Evolutionary conservation across 2,888 invertebrate species (phyloP).

Genomic region (Saturnia japonica): DNA sequence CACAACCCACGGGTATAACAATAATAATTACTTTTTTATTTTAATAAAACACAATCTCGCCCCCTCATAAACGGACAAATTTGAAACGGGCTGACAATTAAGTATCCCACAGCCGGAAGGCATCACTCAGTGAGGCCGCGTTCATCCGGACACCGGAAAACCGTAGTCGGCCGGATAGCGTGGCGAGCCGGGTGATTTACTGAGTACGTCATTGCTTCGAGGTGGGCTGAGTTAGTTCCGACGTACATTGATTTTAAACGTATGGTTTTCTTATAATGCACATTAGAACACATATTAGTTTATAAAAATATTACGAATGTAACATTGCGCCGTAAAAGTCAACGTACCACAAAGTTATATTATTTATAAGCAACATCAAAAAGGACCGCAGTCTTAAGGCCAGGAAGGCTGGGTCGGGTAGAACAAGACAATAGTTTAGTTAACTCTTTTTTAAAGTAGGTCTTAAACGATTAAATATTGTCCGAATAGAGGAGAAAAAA

Average conservation of each 20-base stretch:
- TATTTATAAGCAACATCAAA: too few species aligned
- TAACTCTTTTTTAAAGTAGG: too few species aligned
- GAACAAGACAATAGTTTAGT: too few species aligned
- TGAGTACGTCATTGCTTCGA: slow-evolving; percentile 33
- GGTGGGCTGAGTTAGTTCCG: slow-evolving; percentile 8
- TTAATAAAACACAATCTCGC: slow-evolving; percentile 2
- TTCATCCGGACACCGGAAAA: slow-evolving; percentile 43
- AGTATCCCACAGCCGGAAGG: slow-evolving; percentile 44
- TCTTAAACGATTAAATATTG: too few species aligned
- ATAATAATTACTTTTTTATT: background rate
- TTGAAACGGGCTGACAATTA: slow-evolving; percentile 49
- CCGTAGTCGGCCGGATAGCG: slow-evolving; percentile 41
- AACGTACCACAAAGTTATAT: too few species aligned
- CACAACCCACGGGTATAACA: too few species aligned
- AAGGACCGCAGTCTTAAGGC: too few species aligned
- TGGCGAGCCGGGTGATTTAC: slow-evolving; percentile 46
- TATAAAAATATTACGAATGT: too few species aligned
- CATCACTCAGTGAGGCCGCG: slow-evolving; percentile 47
- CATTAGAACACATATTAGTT: too few species aligned
- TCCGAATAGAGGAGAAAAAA: too few species aligned
- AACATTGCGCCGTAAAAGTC: too few species aligned
- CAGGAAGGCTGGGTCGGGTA: too few species aligned
- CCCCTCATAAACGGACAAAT: slow-evolving; percentile 43
- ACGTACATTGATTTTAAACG: background rate
- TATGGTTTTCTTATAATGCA: background rate